Base-by-base conservation (phyloP, 1,140 invertebrate species). In the Medauroidea extradentata region DNA sequence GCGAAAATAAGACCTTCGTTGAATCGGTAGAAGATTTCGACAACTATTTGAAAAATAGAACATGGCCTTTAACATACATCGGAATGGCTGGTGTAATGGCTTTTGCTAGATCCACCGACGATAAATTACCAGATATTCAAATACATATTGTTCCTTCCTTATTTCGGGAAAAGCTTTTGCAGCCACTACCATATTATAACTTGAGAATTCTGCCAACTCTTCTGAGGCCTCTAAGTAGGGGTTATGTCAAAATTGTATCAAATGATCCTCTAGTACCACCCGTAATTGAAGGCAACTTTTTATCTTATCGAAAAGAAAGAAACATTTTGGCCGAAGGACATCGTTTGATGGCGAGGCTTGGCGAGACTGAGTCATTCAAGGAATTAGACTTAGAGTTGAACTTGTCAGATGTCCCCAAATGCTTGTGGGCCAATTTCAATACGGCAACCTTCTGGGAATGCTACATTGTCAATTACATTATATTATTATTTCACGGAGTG, bases 401-500 rank as follows among this genome's bases (percentile, higher is more conserved):
- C 24, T 5, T 24, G 16, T 18, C 27, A 4, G 58, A 63, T 3
- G 63, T 68, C 24, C 64, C 64, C 41, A 52, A 56, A 34, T 74
- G 73, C 53, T 58, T 65, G 38, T 9, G 62, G 13, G 60, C 59
- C 5, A 13, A 46, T 4, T 7, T 46, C 5, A 46, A 46, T 11
- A 34, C 29, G 29, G 5, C 29, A 7, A 11, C 11, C 11, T 34
- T 34, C 16, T 25, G 16, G 50, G 69, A 71, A 23, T 29, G 55
- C 11, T 75, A 75, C 46, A 23, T 62, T 9, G 41, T 58, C 1
- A 18, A 62, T 9, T 43, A 43, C 8, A 46, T 53, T 1, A 14
- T 38, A 1, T 73, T 64, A 57, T 67, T 69, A 13, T 77, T 73
- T 63, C 77, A 79, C 57, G 67, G 69, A 8, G 74, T 72, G 2